phyloP scores from a whole-genome alignment of 1,140 invertebrate species.

The Harpegnathos saltator region DNA sequence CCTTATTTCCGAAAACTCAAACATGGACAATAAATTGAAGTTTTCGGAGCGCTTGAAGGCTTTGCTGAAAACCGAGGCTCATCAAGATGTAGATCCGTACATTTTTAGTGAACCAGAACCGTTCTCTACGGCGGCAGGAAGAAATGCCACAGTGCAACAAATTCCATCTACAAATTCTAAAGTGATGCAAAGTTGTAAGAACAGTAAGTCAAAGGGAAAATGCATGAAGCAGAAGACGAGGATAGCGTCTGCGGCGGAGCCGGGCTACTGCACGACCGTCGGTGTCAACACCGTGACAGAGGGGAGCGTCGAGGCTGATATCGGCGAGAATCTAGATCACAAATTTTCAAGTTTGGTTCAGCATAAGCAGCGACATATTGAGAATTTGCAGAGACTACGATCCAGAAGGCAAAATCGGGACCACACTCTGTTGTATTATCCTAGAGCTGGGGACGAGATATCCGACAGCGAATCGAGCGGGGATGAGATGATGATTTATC shows the following conservation, averaged over 20 bases:
- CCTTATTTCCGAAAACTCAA: slow-evolving; percentile 77
- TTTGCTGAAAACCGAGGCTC: slow-evolving; percentile 84
- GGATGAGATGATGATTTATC: slow-evolving; percentile 82
- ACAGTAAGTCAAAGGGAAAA: slow-evolving; percentile 78
- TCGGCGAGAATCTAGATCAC: slow-evolving; percentile 63
- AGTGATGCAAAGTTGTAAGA: slow-evolving; percentile 77
- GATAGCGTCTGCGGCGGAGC: slow-evolving; percentile 56
- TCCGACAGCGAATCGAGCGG: slow-evolving; percentile 84
- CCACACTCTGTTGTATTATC: slow-evolving; percentile 84
- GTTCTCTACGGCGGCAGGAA: slow-evolving; percentile 74
- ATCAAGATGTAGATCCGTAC: slow-evolving; percentile 86
- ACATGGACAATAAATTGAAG: slow-evolving; percentile 86
- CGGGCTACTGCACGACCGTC: slow-evolving; percentile 51
- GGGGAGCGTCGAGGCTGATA: slow-evolving; percentile 31
- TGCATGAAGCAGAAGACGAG: slow-evolving; percentile 80
- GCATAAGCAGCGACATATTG: slow-evolving; percentile 71
- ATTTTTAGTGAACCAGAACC: slow-evolving; percentile 87
- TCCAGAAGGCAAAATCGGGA: slow-evolving; percentile 79
- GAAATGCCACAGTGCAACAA: slow-evolving; percentile 73
- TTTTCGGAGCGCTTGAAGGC: slow-evolving; percentile 86
- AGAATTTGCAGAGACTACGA: slow-evolving; percentile 73
- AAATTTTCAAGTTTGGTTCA: slow-evolving; percentile 69
- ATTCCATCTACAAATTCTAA: slow-evolving; percentile 75
- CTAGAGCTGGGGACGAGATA: slow-evolving; percentile 83
- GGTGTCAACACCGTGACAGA: slow-evolving; percentile 52